Evolutionary conservation across 2,888 invertebrate species (phyloP).

Genomic region (Coremacera marginata): DNA sequence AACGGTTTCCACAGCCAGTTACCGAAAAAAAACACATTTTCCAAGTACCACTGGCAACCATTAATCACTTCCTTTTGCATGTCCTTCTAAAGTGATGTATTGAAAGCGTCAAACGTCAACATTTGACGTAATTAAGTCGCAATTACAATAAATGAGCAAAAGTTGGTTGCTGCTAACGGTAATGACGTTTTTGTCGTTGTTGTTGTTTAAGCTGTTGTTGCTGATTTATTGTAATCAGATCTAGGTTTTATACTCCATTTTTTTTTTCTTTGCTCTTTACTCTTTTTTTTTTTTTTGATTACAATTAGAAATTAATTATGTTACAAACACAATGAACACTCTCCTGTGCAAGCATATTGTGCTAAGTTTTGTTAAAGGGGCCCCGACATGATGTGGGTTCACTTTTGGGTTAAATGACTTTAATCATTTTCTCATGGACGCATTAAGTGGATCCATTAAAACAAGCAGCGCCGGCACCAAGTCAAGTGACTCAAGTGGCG

Average conservation of each 20-base stretch:
- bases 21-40: neutral
- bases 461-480: constrained; percentile 28
- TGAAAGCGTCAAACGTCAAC: constrained; percentile 49
- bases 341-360: neutral
- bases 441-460: constrained; percentile 38
- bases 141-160: constrained; percentile 46
- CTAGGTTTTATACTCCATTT: neutral
- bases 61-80: constrained; percentile 46
- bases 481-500: constrained; percentile 51
- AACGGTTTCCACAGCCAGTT: no score
- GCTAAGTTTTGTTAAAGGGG: neutral
- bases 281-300: constrained; percentile 7
- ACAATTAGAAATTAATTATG: constrained; percentile 62
- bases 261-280: neutral
- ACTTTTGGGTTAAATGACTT: constrained; percentile 63
- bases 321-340: constrained; percentile 8
- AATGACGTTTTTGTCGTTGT: neutral
- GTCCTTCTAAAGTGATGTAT: constrained; percentile 43
- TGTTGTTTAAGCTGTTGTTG: neutral
- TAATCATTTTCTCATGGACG: constrained; percentile 60
- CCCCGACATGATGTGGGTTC: neutral
- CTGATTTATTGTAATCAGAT: neutral
- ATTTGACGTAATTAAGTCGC: constrained; percentile 53
- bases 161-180: constrained; percentile 7
- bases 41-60: constrained; percentile 5